Conservation (phyloP, 2,113 vertebrate genomes). For the Dolichotis patagonum region DNA sequence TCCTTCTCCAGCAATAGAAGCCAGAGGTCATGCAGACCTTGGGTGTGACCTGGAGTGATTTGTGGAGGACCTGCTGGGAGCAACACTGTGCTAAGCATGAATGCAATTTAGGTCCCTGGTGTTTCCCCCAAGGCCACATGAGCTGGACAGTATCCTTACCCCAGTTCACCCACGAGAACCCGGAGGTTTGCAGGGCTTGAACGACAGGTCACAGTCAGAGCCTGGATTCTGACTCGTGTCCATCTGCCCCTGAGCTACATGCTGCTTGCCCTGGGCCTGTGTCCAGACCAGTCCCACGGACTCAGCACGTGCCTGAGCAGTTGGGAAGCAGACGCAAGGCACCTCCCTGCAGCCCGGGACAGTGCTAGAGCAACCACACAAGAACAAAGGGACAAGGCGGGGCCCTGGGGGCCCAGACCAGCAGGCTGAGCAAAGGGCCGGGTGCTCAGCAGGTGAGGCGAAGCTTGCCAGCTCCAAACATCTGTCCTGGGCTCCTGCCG, state of each 20-base stretch:
- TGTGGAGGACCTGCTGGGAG: background rate
- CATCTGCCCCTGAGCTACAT: background rate
- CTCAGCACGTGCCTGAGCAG: background rate
- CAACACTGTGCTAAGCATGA: background rate
- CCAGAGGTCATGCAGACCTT: background rate
- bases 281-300: slow-evolving; percentile 9
- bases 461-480: background rate
- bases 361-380: background rate
- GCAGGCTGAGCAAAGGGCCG: background rate
- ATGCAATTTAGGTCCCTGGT: rapidly evolving
- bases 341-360: slow-evolving; percentile 54
- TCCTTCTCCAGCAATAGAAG: background rate
- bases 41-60: background rate
- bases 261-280: background rate
- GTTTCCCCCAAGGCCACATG: background rate
- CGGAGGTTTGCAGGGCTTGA: background rate
- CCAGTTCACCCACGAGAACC: background rate
- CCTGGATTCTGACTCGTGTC: background rate
- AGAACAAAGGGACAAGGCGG: background rate
- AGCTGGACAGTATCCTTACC: background rate
- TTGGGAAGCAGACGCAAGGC: slow-evolving; percentile 61
- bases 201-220: rapidly evolving
- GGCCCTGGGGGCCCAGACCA: background rate
- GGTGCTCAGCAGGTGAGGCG: background rate
- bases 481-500: background rate